Base-by-base conservation (phyloP, 1,140 invertebrate genomes). In the Drosophila albomicans region DNA sequence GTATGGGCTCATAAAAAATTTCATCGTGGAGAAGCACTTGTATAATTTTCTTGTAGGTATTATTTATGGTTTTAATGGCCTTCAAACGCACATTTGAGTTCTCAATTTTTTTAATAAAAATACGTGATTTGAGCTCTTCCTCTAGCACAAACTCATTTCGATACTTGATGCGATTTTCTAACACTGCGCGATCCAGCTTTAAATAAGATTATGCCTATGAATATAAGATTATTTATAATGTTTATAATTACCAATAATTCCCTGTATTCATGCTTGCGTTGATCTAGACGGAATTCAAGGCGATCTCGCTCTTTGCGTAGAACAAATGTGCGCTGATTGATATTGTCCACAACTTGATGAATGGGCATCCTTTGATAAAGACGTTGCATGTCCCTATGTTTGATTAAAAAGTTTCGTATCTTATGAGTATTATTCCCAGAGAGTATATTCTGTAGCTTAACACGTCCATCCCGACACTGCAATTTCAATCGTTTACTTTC, bases 301-400 rank as follows among this genome's bases (percentile, higher is more conserved):
- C 89, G 91, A 82, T 92, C 92, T 1, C 88, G 78, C 51, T 92
- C 89, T 46, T 92, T 92, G 0, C 91, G 81, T 78, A 91, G 56
- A 4, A 89, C 82, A 85, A 92, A 92, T 3, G 92, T 92, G 0
- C 87, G 81, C 51, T 92, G 88, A 78, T 92, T 92, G 2, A 92
- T 91, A 16, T 92, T 92, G 25, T 92, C 92, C 13, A 87, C 84
- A 7, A 92, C 84, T 45, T 79, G 35, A 30, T 92, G 73, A 43
- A 91, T 78, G 16, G 92, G 92, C 91, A 92, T 92, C 30, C 81
- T 80, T 38, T 91, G 77, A 57, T 92, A 92, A 0, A 92, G 41
- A 1, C 91, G 79, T 59, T 92, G 88, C 81, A 92, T 86, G 6
- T 91, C 84, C 63, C 78, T 91, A 57, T 92, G 82, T 38, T 91